A percentile compares a stretch with the other conserved stretches of the same genome.
Evolutionary conservation across 35 echinoderm and acorn worm genomes (phyloP).

Genomic region (Ophiothrix spiculata): DNA sequence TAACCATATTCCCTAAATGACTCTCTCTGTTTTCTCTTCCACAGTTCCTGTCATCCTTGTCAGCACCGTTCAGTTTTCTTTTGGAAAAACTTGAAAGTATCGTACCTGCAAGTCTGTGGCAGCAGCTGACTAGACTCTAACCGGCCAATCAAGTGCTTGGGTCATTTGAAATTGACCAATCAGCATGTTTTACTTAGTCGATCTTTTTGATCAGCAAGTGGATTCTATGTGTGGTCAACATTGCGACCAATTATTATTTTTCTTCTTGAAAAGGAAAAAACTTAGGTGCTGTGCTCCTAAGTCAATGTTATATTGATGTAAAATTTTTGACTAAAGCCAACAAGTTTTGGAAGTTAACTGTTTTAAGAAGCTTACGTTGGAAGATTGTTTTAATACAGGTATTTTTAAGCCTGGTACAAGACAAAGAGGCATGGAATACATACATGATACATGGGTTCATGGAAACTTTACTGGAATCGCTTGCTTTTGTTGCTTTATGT

Average conservation of each 20-base stretch:
- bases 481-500: too few species aligned
- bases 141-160: conserved; percentile 13
- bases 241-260: not conserved
- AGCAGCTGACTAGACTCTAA: conserved; percentile 95
- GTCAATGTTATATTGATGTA: not conserved
- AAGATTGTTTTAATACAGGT: conserved; percentile 1
- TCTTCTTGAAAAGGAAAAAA: not conserved
- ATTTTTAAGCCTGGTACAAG: too few species aligned
- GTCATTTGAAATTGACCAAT: not conserved
- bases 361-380: conserved; percentile 1
- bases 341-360: not conserved
- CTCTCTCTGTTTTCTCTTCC: conserved; percentile 27
- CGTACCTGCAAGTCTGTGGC: conserved; percentile 83
- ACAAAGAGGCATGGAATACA: too few species aligned
- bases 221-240: not conserved
- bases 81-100: conserved; percentile 89
- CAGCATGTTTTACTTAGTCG: not conserved
- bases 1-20: too few species aligned
- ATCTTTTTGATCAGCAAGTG: not conserved
- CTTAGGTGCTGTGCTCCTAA: not conserved
- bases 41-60: conserved; percentile 95
- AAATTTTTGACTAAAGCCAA: conserved; percentile 7
- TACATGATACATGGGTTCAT: too few species aligned
- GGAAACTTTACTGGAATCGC: too few species aligned
- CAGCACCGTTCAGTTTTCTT: conserved; percentile 92